Evolutionary conservation across 2,888 invertebrate species (phyloP), one percentile per base, ranked within the genome.

Genomic region (Agonopterix alstromeriana): DNA sequence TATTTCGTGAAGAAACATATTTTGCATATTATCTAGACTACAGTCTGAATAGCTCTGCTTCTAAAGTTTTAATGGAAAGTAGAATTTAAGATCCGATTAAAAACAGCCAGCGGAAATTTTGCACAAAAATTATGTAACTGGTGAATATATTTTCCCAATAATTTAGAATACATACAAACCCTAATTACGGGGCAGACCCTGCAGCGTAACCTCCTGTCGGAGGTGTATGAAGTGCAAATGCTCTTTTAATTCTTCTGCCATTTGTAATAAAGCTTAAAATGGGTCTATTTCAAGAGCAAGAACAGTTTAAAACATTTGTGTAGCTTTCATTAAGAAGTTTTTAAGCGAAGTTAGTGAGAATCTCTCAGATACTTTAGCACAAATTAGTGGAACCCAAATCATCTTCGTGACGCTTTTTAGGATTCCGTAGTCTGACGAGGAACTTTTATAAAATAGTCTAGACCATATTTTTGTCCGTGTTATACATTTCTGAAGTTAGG

Each of bases 321-420:
- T 48, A 51, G 50, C 40, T 53, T 54, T 56, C 53, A 57, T 57
- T 53, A 56, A 49, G 47, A 55, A 60, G 56, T 56, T 60, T 47
- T 47, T 52, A 49, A 42, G 47, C 41, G 42, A 48, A 44, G 46
- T 50, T 48, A 48, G 52, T 49, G 46, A 40, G 48, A 48, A 49
- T 52, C 43, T 40, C 43, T n/a, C 48, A 43, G 44, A 42, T 48
- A 49, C 45, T 50, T 42, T 11, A 14, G 36, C 7, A 10, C 35
- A 41, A 49, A 47, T 47, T 49, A 45, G 27, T 27, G 27, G 27
- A 27, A 1, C 27, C 27, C 27, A 27, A 27, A 27, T 27, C 27
- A 27, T 27, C 27, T 27, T 27, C 27, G 5, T 27, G 27, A 27
- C 27, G 27, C 27, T 27, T 27, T 27, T 27, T 7, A 27, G 27